These are phyloP conservation scores for Trachelus stipa DNA, from an alignment of 2,888 invertebrate genomes.

Conservation along the genomic window DNA sequence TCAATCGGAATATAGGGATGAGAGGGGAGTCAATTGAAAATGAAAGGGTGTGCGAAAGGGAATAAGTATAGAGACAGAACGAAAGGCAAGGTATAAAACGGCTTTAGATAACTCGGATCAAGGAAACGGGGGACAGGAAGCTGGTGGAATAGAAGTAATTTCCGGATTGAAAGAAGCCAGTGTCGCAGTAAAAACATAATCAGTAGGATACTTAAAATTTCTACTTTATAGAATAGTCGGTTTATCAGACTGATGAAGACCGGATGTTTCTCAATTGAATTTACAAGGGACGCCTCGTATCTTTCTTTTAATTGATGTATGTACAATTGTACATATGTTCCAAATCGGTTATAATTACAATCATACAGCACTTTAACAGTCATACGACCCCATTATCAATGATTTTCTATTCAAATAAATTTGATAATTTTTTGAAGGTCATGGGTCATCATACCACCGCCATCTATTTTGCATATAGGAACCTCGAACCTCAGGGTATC, in stretches of 20 bases:
- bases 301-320: background rate
- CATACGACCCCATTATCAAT: background rate
- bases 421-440: background rate
- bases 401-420: background rate
- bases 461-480: background rate
- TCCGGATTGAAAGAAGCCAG: constrained; percentile 51
- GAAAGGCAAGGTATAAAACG: constrained; percentile 14
- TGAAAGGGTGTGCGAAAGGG: constrained; percentile 22
- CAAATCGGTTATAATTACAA: background rate
- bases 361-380: background rate
- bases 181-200: constrained; percentile 11
- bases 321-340: background rate
- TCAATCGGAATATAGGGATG: background rate
- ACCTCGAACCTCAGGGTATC: background rate
- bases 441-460: background rate
- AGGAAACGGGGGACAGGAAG: constrained; percentile 30
- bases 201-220: constrained; percentile 10
- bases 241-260: background rate
- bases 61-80: constrained; percentile 26
- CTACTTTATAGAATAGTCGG: constrained; percentile 6
- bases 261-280: background rate
- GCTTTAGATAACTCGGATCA: background rate
- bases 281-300: background rate
- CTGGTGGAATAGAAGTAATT: constrained; percentile 51
- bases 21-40: constrained; percentile 11